A percentile compares a stretch with the other conserved stretches of the same genome.
These are phyloP conservation scores for Corythucha ciliata DNA, from an alignment of 2,888 invertebrate species.

Conservation along the genomic window DNA sequence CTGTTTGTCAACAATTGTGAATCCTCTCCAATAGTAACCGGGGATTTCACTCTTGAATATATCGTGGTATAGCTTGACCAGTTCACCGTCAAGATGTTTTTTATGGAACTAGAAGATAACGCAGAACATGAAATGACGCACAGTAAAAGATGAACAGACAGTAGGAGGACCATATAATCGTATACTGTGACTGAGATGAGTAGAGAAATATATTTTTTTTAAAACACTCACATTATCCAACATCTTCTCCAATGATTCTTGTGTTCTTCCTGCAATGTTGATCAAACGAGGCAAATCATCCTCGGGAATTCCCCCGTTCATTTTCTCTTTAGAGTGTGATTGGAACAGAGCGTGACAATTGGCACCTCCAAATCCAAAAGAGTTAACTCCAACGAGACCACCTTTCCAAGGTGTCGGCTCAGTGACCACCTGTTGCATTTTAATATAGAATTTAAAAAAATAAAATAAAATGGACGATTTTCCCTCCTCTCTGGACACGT, in stretches of 20 bases:
- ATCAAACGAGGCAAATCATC: slow-evolving; percentile 65
- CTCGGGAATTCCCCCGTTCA: slow-evolving; percentile 51
- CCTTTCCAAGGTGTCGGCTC: slow-evolving; percentile 60
- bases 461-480: background rate
- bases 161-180: background rate
- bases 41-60: slow-evolving; percentile 43
- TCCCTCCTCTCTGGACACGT: background rate
- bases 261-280: slow-evolving; percentile 67
- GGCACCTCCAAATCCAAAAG: slow-evolving; percentile 89
- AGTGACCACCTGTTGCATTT: slow-evolving; percentile 52
- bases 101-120: slow-evolving; percentile 42
- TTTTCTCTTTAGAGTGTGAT: slow-evolving; percentile 51
- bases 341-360: slow-evolving; percentile 65
- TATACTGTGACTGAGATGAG: background rate
- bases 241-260: slow-evolving; percentile 58
- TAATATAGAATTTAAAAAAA: background rate
- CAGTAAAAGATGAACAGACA: background rate
- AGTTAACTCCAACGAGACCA: slow-evolving; percentile 72
- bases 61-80: slow-evolving; percentile 51
- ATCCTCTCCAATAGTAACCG: slow-evolving; percentile 69
- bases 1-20: slow-evolving; percentile 46
- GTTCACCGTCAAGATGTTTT: slow-evolving; percentile 53
- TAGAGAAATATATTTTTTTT: slow-evolving; percentile 2
- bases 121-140: background rate
- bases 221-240: slow-evolving; percentile 49